Percentiles rank a stretch among this genome's conserved stretches.
These are phyloP conservation scores for Zygaena filipendulae DNA, from an alignment of 2,888 invertebrate genomes.

Conservation along the genomic window DNA sequence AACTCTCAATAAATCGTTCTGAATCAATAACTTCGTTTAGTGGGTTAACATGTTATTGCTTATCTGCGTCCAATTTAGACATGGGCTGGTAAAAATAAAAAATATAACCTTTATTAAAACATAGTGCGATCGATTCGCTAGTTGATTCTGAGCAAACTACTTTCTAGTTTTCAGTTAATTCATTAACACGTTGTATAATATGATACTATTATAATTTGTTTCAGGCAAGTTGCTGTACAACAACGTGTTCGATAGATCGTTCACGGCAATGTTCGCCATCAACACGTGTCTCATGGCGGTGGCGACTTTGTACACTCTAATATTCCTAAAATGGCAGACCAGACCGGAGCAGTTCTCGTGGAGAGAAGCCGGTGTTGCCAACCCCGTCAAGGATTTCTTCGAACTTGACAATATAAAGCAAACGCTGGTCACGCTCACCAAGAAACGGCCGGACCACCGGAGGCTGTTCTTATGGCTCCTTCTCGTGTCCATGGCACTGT, in stretches of 20 bases:
- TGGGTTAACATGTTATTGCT: no score
- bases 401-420: conserved; percentile 73
- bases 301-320: conserved; percentile 73
- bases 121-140: no score
- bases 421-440: conserved; percentile 72
- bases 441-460: conserved; percentile 64
- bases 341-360: conserved; percentile 71
- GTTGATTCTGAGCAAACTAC: no score
- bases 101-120: no score
- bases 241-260: conserved; percentile 71
- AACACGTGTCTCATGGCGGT: conserved; percentile 71
- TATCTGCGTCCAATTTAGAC: no score
- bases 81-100: no score
- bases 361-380: conserved; percentile 64
- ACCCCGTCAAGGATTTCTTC: conserved; percentile 76
- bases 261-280: conserved; percentile 78
- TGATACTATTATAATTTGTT: no score
- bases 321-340: conserved; percentile 78
- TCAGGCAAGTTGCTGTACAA: conserved; percentile 75
- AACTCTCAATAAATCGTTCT: no score
- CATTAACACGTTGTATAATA: no score
- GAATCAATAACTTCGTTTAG: no score
- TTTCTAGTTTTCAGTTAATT: no score
- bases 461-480: conserved; percentile 74
- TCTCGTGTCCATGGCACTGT: conserved; percentile 80